Evolutionary conservation across 2,113 vertebrate species (phyloP), one percentile per base, ranked within the genome.

Genomic region (Xiphophorus hellerii): DNA sequence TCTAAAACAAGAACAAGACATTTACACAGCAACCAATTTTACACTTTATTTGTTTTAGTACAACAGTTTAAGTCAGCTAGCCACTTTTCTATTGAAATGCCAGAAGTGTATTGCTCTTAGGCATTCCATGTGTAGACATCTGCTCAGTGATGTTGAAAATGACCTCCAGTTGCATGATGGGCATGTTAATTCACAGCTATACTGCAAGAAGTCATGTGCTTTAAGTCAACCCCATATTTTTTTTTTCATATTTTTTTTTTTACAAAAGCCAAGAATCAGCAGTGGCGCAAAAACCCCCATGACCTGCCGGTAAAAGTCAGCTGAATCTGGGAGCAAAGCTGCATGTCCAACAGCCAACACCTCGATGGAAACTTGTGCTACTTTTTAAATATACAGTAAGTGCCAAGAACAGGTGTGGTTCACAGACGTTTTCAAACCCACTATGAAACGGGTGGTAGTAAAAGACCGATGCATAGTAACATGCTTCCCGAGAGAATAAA

Each of bases 21-120:
- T 25, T 66, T 51, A n/a, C 0, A 76, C 51, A 51, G 1, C 28
- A 64, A 62, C 13, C 48, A 74, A 29, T 65, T 9, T 48, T 77
- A 29, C 48, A 60, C 69, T 90, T 89, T 81, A 85, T 92, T 90
- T 86, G 82, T 89, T 89, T 92, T 85, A 89, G 87, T 90, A 93
- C 91, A 93, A 90, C 89, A 90, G 82, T 89, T 90, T 67, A 73
- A 87, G 84, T 90, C 84, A 89, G 89, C 85, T 86, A 92, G 77
- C 77, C 86, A 91, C 83, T 73, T 80, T 77, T 86, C 83, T 73
- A 86, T 69, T 63, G 70, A 89, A 75, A 90, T 82, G 84, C 79
- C 77, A 68, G 84, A 39, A 81, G 84, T 81, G 88, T 91, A 92
- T 92, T 93, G 92, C 90, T 89, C 74, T 33, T 86, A 81, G 83